Base-by-base conservation (phyloP, 2,888 invertebrate genomes). In the Cryptocheilus praepositus region DNA sequence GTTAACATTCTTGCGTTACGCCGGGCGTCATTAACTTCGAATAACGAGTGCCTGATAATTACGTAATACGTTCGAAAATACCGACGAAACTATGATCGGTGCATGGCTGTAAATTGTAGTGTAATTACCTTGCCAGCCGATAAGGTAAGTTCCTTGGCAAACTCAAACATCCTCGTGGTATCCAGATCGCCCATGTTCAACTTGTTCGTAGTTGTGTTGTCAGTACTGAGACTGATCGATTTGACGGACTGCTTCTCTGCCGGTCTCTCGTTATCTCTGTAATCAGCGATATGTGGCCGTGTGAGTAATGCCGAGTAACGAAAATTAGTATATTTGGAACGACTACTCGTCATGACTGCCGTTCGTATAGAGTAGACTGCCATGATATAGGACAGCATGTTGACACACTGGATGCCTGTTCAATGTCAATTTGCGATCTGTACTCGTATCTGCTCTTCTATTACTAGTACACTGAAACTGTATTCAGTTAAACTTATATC, bases 101-200 rank as follows among this genome's bases (percentile, higher is more conserved):
- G 36, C 11, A 36, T 11, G 36, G 7, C 11, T 11, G 36, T 36
- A 36, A 36, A 36, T 36, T 36, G 11, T 36, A 36, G 7, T 36
- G 36, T 16, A 71, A 73, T 79, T 67, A 85, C 86, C 81, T 85
- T 70, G 45, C 85, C 86, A 62, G 83, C 82, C 65, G 84, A 74
- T 13, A 86, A 53, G 8, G 76, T 77, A 7, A 85, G 61, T n/a
- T 79, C 68, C 57, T 82, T 86, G 13, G 77, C 84, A 36, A 76
- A 63, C 21, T 83, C 79, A 52, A 85, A 85, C 55, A 77, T 85
- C 67, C 69, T 72, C 3, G 62, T 70, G 21, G 85, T 79, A 19
- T 85, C 80, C 56, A 71, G 36, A 5, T 70, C 64, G 53, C 67
- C 76, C 13, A 78, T 67, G 86, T 84, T 86, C 54, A 46, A 67